Base-by-base conservation (phyloP, 2,113 vertebrate species). In the Erythrocercus mccallii region DNA sequence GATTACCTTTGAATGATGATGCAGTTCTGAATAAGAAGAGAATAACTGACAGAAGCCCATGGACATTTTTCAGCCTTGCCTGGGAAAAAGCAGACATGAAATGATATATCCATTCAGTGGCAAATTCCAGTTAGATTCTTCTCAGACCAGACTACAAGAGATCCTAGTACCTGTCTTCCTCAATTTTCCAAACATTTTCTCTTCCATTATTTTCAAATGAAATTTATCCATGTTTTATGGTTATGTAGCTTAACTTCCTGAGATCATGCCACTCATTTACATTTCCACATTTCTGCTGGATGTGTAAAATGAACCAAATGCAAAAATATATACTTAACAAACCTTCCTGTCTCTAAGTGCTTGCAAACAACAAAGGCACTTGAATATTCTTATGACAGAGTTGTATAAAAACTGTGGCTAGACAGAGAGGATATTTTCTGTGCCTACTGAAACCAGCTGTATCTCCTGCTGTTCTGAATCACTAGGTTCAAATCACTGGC, bases 391-490 rank as follows among this genome's bases (percentile, higher is more conserved):
- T 71, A 56, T 74, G 64, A 60, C 23, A 64, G 56, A 50, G 37
- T 90, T 70, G 23, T 88, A 25, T 74, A 68, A 83, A 69, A 42
- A 64, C 64, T 2, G 2, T 83, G 51, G 56, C 56, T 71, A 68
- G 71, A 40, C n/a, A 74, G 47, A 88, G 28, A 0, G 1, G 83
- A 48, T 88, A 42, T 94, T 95, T 96, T 85, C 68, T 86, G 27
- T 70, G 70, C 71, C 57, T 92, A 37, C 79, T 81, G 60, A 69
- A 94, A 88, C 74, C 50, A 88, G 45, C 16, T 15, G 0, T 77
- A n/a, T 90, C 89, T 94, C 94, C 81, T 81, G 90, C 93, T 95
- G 94, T 83, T 96, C 79, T 92, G 90, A 95, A 95, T 95, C 93
- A 71, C 76, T 78, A 83, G 71, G 56, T 86, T 95, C 62, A 94